Base-by-base conservation (phyloP, 1,140 invertebrate species). In the Neodiprion pinetum region DNA sequence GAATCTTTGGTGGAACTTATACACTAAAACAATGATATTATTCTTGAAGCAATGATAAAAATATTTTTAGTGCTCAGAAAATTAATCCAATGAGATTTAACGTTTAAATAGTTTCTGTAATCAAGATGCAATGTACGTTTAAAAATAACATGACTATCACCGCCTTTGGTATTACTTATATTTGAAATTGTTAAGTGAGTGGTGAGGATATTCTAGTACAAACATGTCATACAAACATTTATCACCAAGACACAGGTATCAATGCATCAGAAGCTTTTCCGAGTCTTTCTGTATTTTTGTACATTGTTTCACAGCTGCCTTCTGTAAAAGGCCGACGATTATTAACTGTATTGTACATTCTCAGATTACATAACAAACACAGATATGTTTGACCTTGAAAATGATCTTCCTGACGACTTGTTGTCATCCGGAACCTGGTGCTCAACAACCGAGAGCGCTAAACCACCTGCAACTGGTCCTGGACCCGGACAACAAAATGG, bases 401-500 rank as follows among this genome's bases (percentile, higher is more conserved):
- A 96, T 89, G 95, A 97, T 88, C 92, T 98, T 75, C 96, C 96
- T 50, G 96, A 98, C 90, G 97, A 98, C 88, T 89, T 98, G 71
- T 94, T 97, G 82, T 91, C 91, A 14, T 91, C 92, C 48, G 90
- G 91, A 67, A 91, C 92, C 77, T 95, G 94, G 94, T 91, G 91
- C 75, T 86, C 90, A 50, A 90, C 81, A 87, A 92, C 80, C 77
- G 90, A 82, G 84, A 91, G 81, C 83, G 87, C 82, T 66, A 95
- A 95, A 83, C 94, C 94, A 72, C 93, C 92, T 2, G 94, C 92
- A 40, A 93, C 94, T 80, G 93, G 94, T 69, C 94, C 94, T 12
- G 94, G 94, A 1, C 93, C 94, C 73, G 94, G 94, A 80, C 90
- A 93, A 87, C 90, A 93, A 80, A 94, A 94, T 85, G 93, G 93